Percentiles rank a stretch among this genome's conserved stretches.
phyloP scores from a whole-genome alignment of 1,140 invertebrate genomes.

The Linepithema humile region DNA sequence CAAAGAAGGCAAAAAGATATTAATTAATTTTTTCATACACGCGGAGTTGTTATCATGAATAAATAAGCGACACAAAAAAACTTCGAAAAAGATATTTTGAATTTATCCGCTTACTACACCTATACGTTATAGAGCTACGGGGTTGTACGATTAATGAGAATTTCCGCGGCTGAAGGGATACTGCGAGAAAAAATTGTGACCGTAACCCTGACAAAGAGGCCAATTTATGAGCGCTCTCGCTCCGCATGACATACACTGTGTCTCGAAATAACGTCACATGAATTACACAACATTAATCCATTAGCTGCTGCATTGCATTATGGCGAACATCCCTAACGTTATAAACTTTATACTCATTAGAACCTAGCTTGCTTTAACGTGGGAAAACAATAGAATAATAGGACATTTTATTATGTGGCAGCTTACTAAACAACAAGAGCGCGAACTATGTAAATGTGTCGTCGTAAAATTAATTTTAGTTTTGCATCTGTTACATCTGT shows the following conservation, averaged over 20 bases:
- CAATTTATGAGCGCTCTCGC: conserved; percentile 59
- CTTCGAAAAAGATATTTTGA: background rate
- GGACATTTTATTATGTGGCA: background rate
- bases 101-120: background rate
- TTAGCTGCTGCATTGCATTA: background rate
- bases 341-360: background rate
- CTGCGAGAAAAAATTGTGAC: conserved; percentile 68
- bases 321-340: background rate
- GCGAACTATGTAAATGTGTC: background rate
- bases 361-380: background rate
- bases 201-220: conserved; percentile 60
- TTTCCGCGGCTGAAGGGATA: conserved; percentile 66
- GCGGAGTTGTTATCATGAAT: background rate
- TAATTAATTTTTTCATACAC: background rate
- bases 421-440: background rate
- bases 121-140: conserved; percentile 44
- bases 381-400: background rate
- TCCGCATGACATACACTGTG: conserved; percentile 45
- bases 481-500: background rate
- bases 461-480: background rate
- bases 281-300: conserved; percentile 36
- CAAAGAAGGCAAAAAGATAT: background rate
- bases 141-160: conserved; percentile 74
- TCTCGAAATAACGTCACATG: conserved; percentile 46
- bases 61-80: too few relatives aligned